These are phyloP conservation scores for Watsonalla binaria DNA, from an alignment of 2,888 invertebrate species.

Conservation along the genomic window DNA sequence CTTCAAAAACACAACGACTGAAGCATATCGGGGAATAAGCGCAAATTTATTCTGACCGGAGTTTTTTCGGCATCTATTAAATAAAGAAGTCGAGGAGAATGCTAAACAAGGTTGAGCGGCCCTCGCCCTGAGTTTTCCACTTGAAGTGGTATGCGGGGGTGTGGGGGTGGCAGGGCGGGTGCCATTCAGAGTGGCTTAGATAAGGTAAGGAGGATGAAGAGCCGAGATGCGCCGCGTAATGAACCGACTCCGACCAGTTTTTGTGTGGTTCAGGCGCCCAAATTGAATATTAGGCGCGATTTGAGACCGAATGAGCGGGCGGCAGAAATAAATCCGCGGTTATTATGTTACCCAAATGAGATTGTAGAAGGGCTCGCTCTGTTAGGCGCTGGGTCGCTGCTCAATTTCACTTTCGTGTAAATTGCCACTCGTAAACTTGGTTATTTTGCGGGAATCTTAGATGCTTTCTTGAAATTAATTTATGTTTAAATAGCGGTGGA, in stretches of 20 bases:
- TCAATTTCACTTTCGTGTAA: constrained; percentile 68
- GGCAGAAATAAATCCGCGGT: constrained; percentile 74
- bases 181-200: constrained; percentile 75
- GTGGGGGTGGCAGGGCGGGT: constrained; percentile 46
- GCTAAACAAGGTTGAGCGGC: constrained; percentile 78
- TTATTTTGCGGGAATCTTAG: constrained; percentile 55
- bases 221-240: constrained; percentile 76
- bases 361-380: constrained; percentile 65
- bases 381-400: constrained; percentile 59
- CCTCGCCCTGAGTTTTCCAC: constrained; percentile 77
- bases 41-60: constrained; percentile 74
- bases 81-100: constrained; percentile 77
- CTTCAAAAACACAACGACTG: constrained; percentile 57
- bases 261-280: constrained; percentile 74
- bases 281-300: constrained; percentile 79
- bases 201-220: constrained; percentile 78
- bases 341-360: constrained; percentile 76
- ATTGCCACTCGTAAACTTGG: constrained; percentile 61
- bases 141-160: constrained; percentile 66
- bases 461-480: constrained; percentile 41
- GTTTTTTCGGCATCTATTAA: constrained; percentile 76
- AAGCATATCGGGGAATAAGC: constrained; percentile 68
- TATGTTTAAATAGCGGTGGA: constrained; percentile 26
- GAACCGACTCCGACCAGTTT: constrained; percentile 75
- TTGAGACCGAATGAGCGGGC: constrained; percentile 73